phyloP scores from a whole-genome alignment of 2,888 invertebrate genomes.

The Clostera curtula region DNA sequence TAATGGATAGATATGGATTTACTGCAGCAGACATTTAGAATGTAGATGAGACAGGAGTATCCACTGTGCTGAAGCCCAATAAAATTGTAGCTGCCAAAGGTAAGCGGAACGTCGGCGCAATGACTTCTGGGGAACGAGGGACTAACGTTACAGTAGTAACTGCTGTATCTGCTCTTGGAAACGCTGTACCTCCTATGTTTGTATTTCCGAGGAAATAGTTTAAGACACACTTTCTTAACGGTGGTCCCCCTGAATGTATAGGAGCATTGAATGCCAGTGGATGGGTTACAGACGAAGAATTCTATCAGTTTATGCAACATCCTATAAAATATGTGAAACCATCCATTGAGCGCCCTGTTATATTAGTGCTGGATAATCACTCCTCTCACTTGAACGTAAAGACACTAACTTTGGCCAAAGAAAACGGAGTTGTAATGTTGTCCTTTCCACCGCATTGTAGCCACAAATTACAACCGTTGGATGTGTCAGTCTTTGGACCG shows the following conservation, averaged over 20 bases:
- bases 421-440: conserved; percentile 17
- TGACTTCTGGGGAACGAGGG: conserved; percentile 13
- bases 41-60: conserved; percentile 23
- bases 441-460: conserved; percentile 17
- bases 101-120: conserved; percentile 21
- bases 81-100: conserved; percentile 27
- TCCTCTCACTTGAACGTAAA: conserved; percentile 17
- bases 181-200: background rate
- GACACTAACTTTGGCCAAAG: conserved; percentile 8
- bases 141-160: conserved; percentile 4
- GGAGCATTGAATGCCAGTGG: too few relatives aligned
- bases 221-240: too few relatives aligned
- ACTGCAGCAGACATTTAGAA: conserved; percentile 13
- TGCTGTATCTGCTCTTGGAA: conserved; percentile 3
- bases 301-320: too few relatives aligned
- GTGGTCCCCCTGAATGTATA: too few relatives aligned
- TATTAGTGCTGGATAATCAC: conserved; percentile 18
- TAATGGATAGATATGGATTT: conserved; percentile 18
- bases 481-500: conserved; percentile 15
- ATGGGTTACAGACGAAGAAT: too few relatives aligned
- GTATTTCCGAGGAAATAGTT: too few relatives aligned
- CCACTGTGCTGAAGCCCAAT: conserved; percentile 18
- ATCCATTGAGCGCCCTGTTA: conserved; percentile 13
- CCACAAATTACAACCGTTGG: conserved; percentile 15
- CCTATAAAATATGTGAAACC: too few relatives aligned